These are phyloP conservation scores for Tychaedon coryphoeus DNA, from an alignment of 2,113 vertebrate genomes.

Conservation along the genomic window DNA sequence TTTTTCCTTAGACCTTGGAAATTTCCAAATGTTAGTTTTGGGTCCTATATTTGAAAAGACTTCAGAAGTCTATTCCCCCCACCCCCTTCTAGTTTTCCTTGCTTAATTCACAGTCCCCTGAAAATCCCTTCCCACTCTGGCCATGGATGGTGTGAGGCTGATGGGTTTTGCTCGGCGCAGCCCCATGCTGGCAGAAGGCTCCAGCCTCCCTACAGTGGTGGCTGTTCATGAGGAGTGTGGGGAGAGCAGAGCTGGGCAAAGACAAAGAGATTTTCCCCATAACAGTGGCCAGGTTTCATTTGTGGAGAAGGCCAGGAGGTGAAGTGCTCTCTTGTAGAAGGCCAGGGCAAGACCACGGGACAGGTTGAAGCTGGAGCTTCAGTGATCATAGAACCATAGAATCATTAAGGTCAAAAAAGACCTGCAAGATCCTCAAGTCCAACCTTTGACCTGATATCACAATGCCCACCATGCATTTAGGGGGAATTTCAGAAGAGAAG, in stretches of 20 bases:
- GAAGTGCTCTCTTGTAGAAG: neutral
- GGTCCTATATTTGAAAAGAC: conserved; percentile 5
- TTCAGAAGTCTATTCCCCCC: neutral
- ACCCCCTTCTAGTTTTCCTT: neutral
- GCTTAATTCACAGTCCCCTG: neutral
- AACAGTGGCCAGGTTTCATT: neutral
- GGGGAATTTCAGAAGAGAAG: neutral
- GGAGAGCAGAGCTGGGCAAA: neutral
- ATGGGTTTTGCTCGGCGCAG: neutral
- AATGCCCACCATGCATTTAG: neutral
- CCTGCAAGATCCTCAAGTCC: neutral
- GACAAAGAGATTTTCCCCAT: neutral
- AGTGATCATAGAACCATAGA: neutral
- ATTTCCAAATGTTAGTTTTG: conserved; percentile 53
- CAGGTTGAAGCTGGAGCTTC: neutral
- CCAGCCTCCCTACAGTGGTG: neutral
- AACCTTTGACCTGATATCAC: neutral
- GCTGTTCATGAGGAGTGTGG: neutral
- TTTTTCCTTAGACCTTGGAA: conserved; percentile 42
- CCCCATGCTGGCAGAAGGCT: neutral
- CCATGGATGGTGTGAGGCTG: neutral
- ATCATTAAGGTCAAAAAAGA: neutral
- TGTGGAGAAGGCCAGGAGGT: neutral
- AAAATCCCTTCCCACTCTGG: neutral
- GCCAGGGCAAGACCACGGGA: neutral